Evolutionary conservation across 2,888 invertebrate species (phyloP), one percentile per base, ranked within the genome.

Genomic region (Eilema depressum): DNA sequence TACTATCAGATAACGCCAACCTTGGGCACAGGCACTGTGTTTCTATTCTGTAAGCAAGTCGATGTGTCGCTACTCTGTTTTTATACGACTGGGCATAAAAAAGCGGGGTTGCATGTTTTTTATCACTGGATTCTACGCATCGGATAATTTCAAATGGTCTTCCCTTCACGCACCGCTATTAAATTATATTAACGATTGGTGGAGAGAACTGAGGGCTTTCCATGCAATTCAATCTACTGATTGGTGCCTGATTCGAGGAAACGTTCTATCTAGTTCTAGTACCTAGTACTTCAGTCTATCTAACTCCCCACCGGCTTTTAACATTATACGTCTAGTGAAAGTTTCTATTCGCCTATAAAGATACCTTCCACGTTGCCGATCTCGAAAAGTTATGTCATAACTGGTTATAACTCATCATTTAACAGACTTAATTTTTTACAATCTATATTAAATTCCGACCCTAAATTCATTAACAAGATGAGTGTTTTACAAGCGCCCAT

Each of bases 401-500:
- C n/a, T n/a, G n/a, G 17, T 25, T 11, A 47, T 30, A 28, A 30
- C 26, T 28, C 26, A 47, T 60, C 30, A 60, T 64, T 28, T 47
- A 47, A 23, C 20, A 11, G 7, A 23, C 57, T 28, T 56, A 33
- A 66, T 33, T 62, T 57, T 64, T 66, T 62, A 70, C 41, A 63
- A 69, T 28, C 41, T 67, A n/a, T 30, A 23, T 4, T 61, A 37
- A 66, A 64, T 28, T 64, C 37, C 53, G 53, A 30, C 66, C 28
- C 66, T 69, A 63, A 69, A 53, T 71, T 71, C 53, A 70, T 65
- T 61, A 60, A 10, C 28, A 2, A 66, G 76, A 75, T 74, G 70
- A 76, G 66, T 73, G 73, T 75, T 74, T 69, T 66, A 73, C 63
- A 72, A 77, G 73, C 75, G 73, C 17, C 37, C 26, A 72, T 68